Percentiles rank a stretch among this genome's conserved stretches.
Conservation (phyloP, 2,113 vertebrate genomes). For the Hyperopisus bebe region DNA sequence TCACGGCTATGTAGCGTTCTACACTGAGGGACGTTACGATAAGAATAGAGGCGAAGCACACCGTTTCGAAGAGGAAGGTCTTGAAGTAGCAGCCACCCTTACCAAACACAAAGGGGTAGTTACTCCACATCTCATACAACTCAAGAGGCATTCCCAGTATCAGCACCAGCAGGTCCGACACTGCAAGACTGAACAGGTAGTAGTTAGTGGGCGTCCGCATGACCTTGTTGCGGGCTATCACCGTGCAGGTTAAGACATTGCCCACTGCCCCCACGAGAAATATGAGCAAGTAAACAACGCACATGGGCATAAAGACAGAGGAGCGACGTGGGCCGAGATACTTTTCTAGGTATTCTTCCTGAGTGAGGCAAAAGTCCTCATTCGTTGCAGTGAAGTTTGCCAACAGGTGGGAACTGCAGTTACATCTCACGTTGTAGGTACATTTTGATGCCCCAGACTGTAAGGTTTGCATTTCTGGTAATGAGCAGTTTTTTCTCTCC, state of each 20-base stretch:
- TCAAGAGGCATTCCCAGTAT: constrained; percentile 60
- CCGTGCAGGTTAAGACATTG: constrained; percentile 55
- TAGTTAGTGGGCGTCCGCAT: constrained; percentile 64
- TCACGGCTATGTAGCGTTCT: constrained; percentile 59
- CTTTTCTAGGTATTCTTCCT: constrained; percentile 38
- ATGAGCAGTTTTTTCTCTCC: constrained; percentile 47
- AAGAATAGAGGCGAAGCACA: constrained; percentile 63
- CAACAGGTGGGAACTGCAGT: constrained; percentile 43
- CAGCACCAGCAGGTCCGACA: constrained; percentile 60
- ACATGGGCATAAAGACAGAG: constrained; percentile 50
- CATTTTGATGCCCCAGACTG: constrained; percentile 35
- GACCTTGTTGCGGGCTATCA: constrained; percentile 51
- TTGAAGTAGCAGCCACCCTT: constrained; percentile 59
- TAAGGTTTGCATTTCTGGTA: constrained; percentile 9
- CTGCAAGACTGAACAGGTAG: constrained; percentile 61
- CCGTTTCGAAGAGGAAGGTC: constrained; percentile 60
- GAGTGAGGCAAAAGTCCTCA: constrained; percentile 42
- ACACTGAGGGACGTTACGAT: constrained; percentile 59
- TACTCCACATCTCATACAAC: constrained; percentile 59
- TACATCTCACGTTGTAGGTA: constrained; percentile 36
- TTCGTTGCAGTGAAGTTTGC: constrained; percentile 28
- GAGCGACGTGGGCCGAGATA: constrained; percentile 45
- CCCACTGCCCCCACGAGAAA: constrained; percentile 56
- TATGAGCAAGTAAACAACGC: constrained; percentile 51
- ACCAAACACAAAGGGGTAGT: constrained; percentile 60